Conservation (phyloP, 2,888 invertebrate species). For the Julus scandinavius region DNA sequence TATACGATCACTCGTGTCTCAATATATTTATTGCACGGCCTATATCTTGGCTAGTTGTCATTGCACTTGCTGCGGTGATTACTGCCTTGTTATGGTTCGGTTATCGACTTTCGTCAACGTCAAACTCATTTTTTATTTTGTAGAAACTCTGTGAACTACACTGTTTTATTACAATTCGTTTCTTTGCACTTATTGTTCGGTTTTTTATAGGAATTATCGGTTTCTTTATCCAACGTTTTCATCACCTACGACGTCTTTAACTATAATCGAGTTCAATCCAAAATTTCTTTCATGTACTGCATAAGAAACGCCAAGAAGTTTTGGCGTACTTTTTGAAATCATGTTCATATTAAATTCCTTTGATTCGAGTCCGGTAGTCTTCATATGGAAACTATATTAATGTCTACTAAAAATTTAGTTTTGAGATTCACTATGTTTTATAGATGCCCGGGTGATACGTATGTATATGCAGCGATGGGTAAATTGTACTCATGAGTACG, state of each 20-base stretch:
- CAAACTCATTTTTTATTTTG: constrained; percentile 35
- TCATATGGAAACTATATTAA: too few relatives aligned
- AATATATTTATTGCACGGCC: constrained; percentile 47
- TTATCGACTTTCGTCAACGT: constrained; percentile 50
- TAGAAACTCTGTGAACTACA: background rate
- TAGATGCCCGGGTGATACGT: too few relatives aligned
- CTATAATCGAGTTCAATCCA: background rate
- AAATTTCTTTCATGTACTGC: too few relatives aligned
- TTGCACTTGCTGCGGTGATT: constrained; percentile 50
- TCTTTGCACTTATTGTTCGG: background rate
- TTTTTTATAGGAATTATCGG: background rate
- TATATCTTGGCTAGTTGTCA: constrained; percentile 30
- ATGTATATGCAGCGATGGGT: too few relatives aligned
- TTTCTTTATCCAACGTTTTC: background rate
- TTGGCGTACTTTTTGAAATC: too few relatives aligned
- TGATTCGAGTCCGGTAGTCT: too few relatives aligned
- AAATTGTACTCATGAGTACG: too few relatives aligned
- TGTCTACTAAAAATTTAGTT: too few relatives aligned
- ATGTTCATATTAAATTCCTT: too few relatives aligned
- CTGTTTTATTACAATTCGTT: constrained; percentile 7
- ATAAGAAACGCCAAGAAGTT: too few relatives aligned
- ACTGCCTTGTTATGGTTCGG: constrained; percentile 45
- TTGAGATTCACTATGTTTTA: too few relatives aligned
- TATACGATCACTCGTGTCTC: constrained; percentile 47
- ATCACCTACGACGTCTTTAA: background rate